Evolutionary conservation across 2,888 invertebrate species (phyloP), one percentile per base, ranked within the genome.

Genomic region (Cryptus armator): DNA sequence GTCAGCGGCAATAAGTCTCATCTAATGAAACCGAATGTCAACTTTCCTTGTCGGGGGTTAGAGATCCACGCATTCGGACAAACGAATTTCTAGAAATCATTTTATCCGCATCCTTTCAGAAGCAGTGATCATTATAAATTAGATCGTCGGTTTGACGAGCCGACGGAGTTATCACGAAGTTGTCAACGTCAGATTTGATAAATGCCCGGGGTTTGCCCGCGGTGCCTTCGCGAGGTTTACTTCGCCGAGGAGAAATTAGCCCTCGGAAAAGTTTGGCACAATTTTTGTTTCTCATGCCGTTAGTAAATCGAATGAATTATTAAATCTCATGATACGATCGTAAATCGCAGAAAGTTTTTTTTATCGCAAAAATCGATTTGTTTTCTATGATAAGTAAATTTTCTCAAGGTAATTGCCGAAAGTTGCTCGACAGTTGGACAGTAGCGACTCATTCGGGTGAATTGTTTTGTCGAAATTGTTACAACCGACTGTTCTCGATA

Each of bases 221-320:
- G 94, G 56, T 94, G 94, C 88, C 90, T 90, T 87, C 90, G 93
- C 89, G 91, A 92, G 87, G 94, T 94, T 87, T 94, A 91, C 88
- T 91, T 90, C 88, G 91, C 93, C 37, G 94, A 94, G 86, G 90
- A 91, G 83, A 93, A 91, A 89, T 86, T 91, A 77, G 93, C 93
- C 14, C 87, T 93, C 29, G 91, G 92, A 83, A 93, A 92, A 91
- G 92, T 92, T 71, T 94, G 93, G 93, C 94, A 94, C 78, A 89
- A 89, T 16, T 93, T 93, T 79, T 94, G 94, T 85, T 94, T 94
- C 85, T 92, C 93, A 74, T 94, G 94, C 88, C 89, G 93, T 94
- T 90, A 92, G 93, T 92, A 81, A 56, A 68, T 51, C 51, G 37
- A 29, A 75, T 68, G 16, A 62, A 67, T 51, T 19, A 4, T 6